Evolutionary conservation across 2,888 invertebrate genomes (phyloP).

Genomic region (Hypena proboscidalis): DNA sequence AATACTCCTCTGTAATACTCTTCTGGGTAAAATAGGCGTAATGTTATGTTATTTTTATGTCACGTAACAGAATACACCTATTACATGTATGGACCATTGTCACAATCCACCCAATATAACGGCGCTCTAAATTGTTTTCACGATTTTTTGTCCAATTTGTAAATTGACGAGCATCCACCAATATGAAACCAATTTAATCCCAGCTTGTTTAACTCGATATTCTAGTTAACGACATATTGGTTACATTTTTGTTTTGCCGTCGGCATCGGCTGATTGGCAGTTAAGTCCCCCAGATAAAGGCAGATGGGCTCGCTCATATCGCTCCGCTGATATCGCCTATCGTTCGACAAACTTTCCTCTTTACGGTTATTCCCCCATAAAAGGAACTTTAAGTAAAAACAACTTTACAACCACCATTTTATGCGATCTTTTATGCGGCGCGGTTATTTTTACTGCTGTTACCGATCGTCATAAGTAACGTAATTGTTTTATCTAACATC

Average conservation of each 20-base stretch:
- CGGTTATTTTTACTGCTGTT: constrained; percentile 63
- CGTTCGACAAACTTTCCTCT: constrained; percentile 71
- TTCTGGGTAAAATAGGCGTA: too few relatives aligned
- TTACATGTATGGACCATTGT: too few relatives aligned
- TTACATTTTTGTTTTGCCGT: constrained; percentile 28
- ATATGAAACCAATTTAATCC: neutral
- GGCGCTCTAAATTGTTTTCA: too few relatives aligned
- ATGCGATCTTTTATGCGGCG: constrained; percentile 63
- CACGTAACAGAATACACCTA: too few relatives aligned
- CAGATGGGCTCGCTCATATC: constrained; percentile 54
- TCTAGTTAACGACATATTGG: constrained; percentile 1
- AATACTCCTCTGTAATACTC: too few relatives aligned
- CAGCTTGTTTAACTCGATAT: neutral
- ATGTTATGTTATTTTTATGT: too few relatives aligned
- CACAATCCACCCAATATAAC: too few relatives aligned
- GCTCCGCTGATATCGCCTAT: constrained; percentile 67
- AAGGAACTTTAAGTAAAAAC: constrained; percentile 78
- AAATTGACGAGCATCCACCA: too few relatives aligned
- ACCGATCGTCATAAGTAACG: constrained; percentile 53
- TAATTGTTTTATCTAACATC: constrained; percentile 58
- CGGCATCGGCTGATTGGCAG: constrained; percentile 51
- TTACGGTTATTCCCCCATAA: constrained; percentile 80
- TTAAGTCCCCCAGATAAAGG: constrained; percentile 63
- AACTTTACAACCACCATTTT: constrained; percentile 77
- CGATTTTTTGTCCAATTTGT: too few relatives aligned